phyloP scores from a whole-genome alignment of 2,888 invertebrate species.

The Monochamus alternatus region DNA sequence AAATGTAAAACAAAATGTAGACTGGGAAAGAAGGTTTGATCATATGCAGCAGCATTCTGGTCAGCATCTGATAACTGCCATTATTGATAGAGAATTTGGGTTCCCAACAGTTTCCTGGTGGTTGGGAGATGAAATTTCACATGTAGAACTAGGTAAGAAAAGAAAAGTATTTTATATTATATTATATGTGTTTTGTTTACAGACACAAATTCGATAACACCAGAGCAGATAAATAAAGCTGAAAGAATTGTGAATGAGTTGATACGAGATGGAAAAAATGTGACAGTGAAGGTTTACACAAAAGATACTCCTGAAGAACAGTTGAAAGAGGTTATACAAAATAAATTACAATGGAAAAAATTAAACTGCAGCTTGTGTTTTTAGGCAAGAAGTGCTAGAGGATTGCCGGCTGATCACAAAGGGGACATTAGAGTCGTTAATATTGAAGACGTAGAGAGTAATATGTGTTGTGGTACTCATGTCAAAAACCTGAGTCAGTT shows the following conservation, averaged over 20 bases:
- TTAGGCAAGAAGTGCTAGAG: slow-evolving; percentile 78
- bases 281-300: slow-evolving; percentile 77
- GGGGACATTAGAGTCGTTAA: slow-evolving; percentile 84
- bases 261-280: slow-evolving; percentile 78
- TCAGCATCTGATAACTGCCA: slow-evolving; percentile 87
- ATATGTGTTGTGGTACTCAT: slow-evolving; percentile 93
- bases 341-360: background rate
- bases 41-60: slow-evolving; percentile 96
- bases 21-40: slow-evolving; percentile 87
- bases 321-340: slow-evolving; percentile 57
- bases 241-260: slow-evolving; percentile 81
- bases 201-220: slow-evolving; percentile 73
- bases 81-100: slow-evolving; percentile 80
- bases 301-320: slow-evolving; percentile 75
- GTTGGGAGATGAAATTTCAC: slow-evolving; percentile 82
- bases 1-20: slow-evolving; percentile 76
- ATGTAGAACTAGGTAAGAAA: slow-evolving; percentile 78
- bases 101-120: slow-evolving; percentile 87
- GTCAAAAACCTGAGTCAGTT: slow-evolving; percentile 82
- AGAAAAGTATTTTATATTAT: background rate
- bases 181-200: slow-evolving; percentile 50
- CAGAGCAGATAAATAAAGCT: slow-evolving; percentile 72
- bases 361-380: background rate
- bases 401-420: slow-evolving; percentile 85
- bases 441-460: slow-evolving; percentile 84